Evolutionary conservation across 1,140 invertebrate genomes (phyloP), one percentile per base, ranked within the genome.

Genomic region (Oreohelix idahoensis): DNA sequence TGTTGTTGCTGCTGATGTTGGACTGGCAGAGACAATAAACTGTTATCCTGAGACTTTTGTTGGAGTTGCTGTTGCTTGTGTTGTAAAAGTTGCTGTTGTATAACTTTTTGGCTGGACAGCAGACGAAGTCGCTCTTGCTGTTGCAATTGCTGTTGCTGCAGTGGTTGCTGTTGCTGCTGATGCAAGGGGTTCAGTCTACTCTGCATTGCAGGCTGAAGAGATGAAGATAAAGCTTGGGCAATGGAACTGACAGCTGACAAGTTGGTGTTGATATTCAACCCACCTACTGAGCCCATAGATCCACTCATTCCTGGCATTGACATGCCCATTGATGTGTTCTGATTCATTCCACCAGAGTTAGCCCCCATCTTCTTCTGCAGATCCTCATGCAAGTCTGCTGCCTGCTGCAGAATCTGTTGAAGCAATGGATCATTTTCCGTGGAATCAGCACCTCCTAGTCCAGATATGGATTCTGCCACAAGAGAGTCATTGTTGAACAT

Each of bases 371-470:
- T 81, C 38, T 71, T 49, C 63, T 81, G 85, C 0, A 89, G 53
- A 69, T 91, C 91, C 13, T 90, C 86, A 77, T 91, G 87, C 73
- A 92, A 81, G 51, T 90, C 89, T 42, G 88, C 88, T 32, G 90
- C 90, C 83, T 89, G 88, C 83, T 92, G 88, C 32, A 92, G 79
- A 51, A 92, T 91, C 73, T 91, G 86, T 51, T 87, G 87, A 13
- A 92, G 83, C 20, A 91, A 74, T 4, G 88, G 86, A 58, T 92
- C 90, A n/a, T 81, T 81, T 49, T 70, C 36, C 11, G 84, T 78
- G 78, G 69, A 85, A 42, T 89, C 88, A 1, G 81, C 70, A 36
- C 42, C 38, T 26, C 71, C 51, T 71, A 49, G 5, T 4, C 73
- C 83, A 35, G 80, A 58, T 35, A 75, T 53, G 42, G 63, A 36